Evolutionary conservation across 2,888 invertebrate genomes (phyloP).

Genomic region (Trichogramma evanescens): DNA sequence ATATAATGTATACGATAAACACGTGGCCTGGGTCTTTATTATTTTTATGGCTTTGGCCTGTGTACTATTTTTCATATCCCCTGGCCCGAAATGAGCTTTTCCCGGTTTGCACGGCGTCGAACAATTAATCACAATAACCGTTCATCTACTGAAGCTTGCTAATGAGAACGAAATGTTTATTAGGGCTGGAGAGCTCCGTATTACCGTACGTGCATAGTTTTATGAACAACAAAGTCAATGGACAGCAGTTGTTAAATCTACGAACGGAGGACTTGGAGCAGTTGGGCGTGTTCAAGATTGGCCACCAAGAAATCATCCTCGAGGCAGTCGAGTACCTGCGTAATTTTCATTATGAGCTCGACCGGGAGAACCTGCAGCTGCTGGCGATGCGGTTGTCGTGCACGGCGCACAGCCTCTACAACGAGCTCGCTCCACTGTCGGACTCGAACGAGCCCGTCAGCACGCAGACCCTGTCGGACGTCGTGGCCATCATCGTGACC

Average conservation of each 20-base stretch:
- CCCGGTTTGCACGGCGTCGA: no score
- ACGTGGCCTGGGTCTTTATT: no score
- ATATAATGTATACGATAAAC: no score
- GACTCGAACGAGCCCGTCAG: conserved; percentile 59
- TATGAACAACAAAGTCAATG: conserved; percentile 73
- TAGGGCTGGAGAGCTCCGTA: conserved; percentile 74
- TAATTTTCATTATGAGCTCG: conserved; percentile 85
- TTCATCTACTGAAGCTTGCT: no score
- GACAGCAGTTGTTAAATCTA: conserved; percentile 73
- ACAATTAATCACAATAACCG: no score
- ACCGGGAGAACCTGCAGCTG: conserved; percentile 86
- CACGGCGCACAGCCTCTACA: conserved; percentile 70
- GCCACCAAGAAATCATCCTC: conserved; percentile 87
- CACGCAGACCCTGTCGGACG: conserved; percentile 76
- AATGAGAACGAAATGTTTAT: conserved; percentile 24
- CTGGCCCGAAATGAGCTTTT: no score
- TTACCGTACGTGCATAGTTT: conserved; percentile 75
- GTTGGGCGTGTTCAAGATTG: conserved; percentile 77
- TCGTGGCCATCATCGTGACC: conserved; percentile 74
- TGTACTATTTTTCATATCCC: no score
- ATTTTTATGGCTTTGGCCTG: no score
- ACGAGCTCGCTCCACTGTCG: conserved; percentile 56
- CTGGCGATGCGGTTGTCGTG: conserved; percentile 79
- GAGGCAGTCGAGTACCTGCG: conserved; percentile 86
- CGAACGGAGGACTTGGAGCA: conserved; percentile 83